Conservation (phyloP, 2,888 invertebrate genomes). For the Furcula furcula region DNA sequence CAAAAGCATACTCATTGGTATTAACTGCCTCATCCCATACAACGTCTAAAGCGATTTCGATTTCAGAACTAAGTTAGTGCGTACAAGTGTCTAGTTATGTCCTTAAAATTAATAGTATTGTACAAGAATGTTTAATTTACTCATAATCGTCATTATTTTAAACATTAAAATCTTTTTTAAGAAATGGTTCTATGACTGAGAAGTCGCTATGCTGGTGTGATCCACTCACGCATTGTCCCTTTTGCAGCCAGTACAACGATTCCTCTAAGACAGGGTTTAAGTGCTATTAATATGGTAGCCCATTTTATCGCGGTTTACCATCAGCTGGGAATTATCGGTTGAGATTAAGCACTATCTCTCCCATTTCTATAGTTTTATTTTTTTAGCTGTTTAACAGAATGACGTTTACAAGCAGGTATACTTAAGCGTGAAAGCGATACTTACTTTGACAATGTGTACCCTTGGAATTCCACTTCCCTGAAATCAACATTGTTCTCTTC, state of each 20-base stretch:
- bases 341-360: too few relatives aligned
- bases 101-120: background rate
- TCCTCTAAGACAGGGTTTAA: too few relatives aligned
- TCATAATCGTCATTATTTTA: too few relatives aligned
- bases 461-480: conserved; percentile 73
- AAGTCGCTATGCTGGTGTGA: too few relatives aligned
- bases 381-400: background rate
- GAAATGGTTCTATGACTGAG: too few relatives aligned
- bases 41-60: conserved; percentile 37
- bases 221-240: too few relatives aligned
- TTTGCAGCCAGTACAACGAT: too few relatives aligned
- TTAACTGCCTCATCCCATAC: conserved; percentile 22
- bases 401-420: conserved; percentile 1
- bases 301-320: too few relatives aligned
- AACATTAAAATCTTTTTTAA: too few relatives aligned
- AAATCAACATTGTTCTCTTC: conserved; percentile 57
- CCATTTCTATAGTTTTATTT: background rate
- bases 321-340: too few relatives aligned
- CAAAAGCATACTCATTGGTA: conserved; percentile 35
- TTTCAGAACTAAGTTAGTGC: conserved; percentile 4
- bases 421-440: conserved; percentile 55
- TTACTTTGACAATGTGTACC: conserved; percentile 73
- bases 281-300: too few relatives aligned
- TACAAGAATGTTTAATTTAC: too few relatives aligned
- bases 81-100: conserved; percentile 5